Base-by-base conservation (phyloP, 92 coral and sea anemone species). In the Zoanthus gigantus region DNA sequence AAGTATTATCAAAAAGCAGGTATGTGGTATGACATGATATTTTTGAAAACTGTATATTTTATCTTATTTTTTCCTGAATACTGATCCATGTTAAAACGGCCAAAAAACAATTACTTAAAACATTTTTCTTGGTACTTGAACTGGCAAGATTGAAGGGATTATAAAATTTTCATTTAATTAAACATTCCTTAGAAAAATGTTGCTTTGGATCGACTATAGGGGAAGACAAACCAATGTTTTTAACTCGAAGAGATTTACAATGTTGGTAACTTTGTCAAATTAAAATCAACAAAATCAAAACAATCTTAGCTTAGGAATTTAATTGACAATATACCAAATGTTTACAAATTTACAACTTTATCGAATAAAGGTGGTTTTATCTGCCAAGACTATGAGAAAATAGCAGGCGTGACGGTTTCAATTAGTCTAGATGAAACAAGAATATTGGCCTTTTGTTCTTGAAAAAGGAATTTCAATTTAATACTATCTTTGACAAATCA, bases 371-470 rank as follows among this genome's bases (percentile, higher is more conserved):
- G 46, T 14, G 74, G 45, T 65, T 46, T 65, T 31, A 4, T 65
- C 60, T 18, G 74, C 65, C 85, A 66, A 65, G 85, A 47, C 85
- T 66, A 81, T 66, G 75, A 71, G 85, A 81, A 81, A 81, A 53
- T 81, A 75, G 74, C 85, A 81, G 85, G 30, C 75, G 57, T 67
- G 44, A 65, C 85, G 9, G 7, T 81, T 81, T 65, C 85, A 81
- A 60, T 81, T 29, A 71, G 12, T 47, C 46, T 66, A 12, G 37
- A 45, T 18, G 60, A 66, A 74, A 81, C 85, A 81, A 81, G 45
- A 45, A 81, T 37, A 45, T 6, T 47, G 45, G 42, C 18, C 34
- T 48, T 60, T 44, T 48, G 28, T 47, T n/a, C 48, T 46, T 1
- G 45, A 28, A 81, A 44, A 81, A 67, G 34, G 50, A 46, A 37